Conservation (phyloP, 2,888 invertebrate genomes). For the Polia nebulosa region DNA sequence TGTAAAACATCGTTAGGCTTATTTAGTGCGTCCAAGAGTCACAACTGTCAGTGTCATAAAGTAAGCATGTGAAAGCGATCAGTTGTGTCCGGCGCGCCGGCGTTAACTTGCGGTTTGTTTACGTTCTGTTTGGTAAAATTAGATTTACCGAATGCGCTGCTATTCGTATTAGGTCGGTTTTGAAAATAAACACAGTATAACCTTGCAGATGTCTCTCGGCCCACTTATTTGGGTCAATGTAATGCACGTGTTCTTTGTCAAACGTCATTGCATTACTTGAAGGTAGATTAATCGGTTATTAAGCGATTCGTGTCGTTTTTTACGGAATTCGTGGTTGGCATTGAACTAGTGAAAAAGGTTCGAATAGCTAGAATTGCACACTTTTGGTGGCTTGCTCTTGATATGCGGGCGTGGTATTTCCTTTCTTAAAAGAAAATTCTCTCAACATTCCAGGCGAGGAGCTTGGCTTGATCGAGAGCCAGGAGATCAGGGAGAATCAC, state of each 20-base stretch:
- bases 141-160: conserved; percentile 85
- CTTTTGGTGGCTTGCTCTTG: conserved; percentile 35
- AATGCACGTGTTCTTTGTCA: conserved; percentile 86
- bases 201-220: conserved; percentile 87
- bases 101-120: conserved; percentile 87
- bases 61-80: conserved; percentile 81
- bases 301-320: conserved; percentile 56
- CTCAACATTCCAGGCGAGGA: conserved; percentile 85
- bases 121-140: conserved; percentile 88
- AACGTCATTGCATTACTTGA: conserved; percentile 71
- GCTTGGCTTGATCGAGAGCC: conserved; percentile 86
- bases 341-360: conserved; percentile 50
- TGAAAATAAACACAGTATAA: conserved; percentile 88
- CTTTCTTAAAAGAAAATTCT: conserved; percentile 17
- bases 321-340: conserved; percentile 44
- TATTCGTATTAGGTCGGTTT: conserved; percentile 88
- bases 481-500: conserved; percentile 86
- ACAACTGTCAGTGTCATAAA: conserved; percentile 80
- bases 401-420: conserved; percentile 32
- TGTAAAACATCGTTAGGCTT: conserved; percentile 78
- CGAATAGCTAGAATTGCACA: conserved; percentile 26
- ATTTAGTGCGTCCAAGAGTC: conserved; percentile 79
- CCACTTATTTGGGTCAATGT: conserved; percentile 89
- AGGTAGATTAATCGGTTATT: conserved; percentile 66
- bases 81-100: conserved; percentile 73